Evolutionary conservation across 2,113 vertebrate genomes (phyloP), one percentile per base, ranked within the genome.

Genomic region (Poeciliopsis occidentalis): DNA sequence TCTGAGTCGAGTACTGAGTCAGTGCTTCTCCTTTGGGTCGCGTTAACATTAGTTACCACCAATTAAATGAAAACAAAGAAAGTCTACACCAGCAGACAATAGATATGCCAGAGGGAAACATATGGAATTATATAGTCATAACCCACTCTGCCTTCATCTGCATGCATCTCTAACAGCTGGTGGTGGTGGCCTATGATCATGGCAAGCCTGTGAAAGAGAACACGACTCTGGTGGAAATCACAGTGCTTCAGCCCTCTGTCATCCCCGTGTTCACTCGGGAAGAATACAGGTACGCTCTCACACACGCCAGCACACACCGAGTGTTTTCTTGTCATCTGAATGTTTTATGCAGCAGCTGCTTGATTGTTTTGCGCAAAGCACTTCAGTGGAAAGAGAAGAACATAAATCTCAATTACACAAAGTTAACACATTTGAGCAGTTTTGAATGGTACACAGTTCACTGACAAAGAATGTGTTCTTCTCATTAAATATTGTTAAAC

Each of bases 231-330:
- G 96, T 99, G 19, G 96, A 97, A 90, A 97, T 99, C 65, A 92
- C 95, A 0, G 96, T 99, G 4, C 93, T 99, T 74, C 98, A 99
- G 89, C 98, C 97, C 17, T 99, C 97, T 31, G 93, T 97, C 83
- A 99, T 99, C 75, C 98, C 98, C 15, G 93, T 96, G 10, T 99
- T 99, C 85, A 97, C 97, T 0, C 96, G 95, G 81, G 30, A 66
- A 2, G 68, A 4, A 65, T 99, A 98, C 92, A 97, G 96, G 98
- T 98, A 41, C 17, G 37, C 37, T 41, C 60, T 34, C 27, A 37
- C 31, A 64, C 32, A 69, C n/a, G n/a, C 65, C 30, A 24, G 62
- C 31, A 62, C 29, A 69, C 37, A 26, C 29, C 1, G n/a, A n/a
- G n/a, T n/a, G n/a, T n/a, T n/a, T n/a, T n/a, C n/a, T n/a, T n/a